phyloP scores from a whole-genome alignment of 2,888 invertebrate species.

The Drosophila multiciliata region DNA sequence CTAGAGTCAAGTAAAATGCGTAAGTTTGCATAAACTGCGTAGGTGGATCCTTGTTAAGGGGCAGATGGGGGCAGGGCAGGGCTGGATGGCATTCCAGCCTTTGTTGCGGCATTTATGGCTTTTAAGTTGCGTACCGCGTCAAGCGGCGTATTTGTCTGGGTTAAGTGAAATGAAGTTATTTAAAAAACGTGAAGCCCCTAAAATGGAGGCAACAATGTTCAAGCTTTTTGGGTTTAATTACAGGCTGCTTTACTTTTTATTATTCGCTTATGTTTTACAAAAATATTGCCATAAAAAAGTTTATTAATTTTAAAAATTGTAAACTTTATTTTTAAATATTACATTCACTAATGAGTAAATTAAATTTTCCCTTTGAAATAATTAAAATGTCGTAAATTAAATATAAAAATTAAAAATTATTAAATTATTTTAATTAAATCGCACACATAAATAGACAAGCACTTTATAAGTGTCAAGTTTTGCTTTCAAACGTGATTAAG shows the following conservation, averaged over 20 bases:
- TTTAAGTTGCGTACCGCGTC: constrained; percentile 53
- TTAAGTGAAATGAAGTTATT: constrained; percentile 55
- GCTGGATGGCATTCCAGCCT: constrained; percentile 36
- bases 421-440: background rate
- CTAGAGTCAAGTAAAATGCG: constrained; percentile 61
- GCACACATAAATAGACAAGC: background rate
- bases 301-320: too few relatives aligned
- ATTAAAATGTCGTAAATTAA: background rate
- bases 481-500: background rate
- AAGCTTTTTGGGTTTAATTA: background rate
- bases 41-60: constrained; percentile 39
- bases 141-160: constrained; percentile 45
- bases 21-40: constrained; percentile 75
- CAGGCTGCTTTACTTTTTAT: constrained; percentile 9
- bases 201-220: background rate
- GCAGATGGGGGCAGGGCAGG: too few relatives aligned
- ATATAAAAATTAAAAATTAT: too few relatives aligned
- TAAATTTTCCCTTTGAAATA: background rate
- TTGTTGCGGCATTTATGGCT: constrained; percentile 68
- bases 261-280: background rate
- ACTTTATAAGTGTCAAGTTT: too few relatives aligned
- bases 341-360: background rate
- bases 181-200: constrained; percentile 6
- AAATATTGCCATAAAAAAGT: background rate
- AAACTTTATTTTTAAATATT: background rate